These are phyloP conservation scores for Pipa parva DNA, from an alignment of 2,113 vertebrate species.

Conservation along the genomic window DNA sequence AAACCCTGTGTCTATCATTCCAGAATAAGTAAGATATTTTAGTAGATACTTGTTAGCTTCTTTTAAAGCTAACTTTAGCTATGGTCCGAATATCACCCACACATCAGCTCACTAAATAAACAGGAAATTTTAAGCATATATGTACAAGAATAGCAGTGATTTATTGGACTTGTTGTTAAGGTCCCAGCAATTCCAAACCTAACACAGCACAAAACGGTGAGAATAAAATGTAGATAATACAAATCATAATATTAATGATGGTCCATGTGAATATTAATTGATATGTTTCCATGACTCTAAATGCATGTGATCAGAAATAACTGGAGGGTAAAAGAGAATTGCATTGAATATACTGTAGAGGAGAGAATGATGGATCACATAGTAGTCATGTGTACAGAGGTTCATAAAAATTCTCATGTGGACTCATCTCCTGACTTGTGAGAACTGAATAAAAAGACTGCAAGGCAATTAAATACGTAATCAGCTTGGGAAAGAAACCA, in stretches of 20 bases:
- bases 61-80: too few relatives aligned
- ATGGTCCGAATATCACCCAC: too few relatives aligned
- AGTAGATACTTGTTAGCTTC: too few relatives aligned
- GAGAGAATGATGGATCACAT: background rate
- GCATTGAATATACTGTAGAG: background rate
- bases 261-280: background rate
- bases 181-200: too few relatives aligned
- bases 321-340: background rate
- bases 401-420: slow-evolving; percentile 8
- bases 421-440: slow-evolving; percentile 7
- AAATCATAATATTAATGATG: background rate
- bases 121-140: too few relatives aligned
- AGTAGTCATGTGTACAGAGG: slow-evolving; percentile 4
- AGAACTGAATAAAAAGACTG: background rate
- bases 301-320: slow-evolving; percentile 16
- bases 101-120: too few relatives aligned
- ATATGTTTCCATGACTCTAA: background rate
- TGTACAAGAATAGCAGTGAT: too few relatives aligned
- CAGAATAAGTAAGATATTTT: too few relatives aligned
- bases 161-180: too few relatives aligned
- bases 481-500: background rate
- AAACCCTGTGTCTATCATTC: too few relatives aligned
- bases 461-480: background rate
- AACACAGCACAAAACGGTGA: too few relatives aligned
- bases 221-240: background rate